Percentiles rank a stretch among this genome's conserved stretches.
phyloP scores from a whole-genome alignment of 1,140 invertebrate species.

The Nilaparvata lugens region DNA sequence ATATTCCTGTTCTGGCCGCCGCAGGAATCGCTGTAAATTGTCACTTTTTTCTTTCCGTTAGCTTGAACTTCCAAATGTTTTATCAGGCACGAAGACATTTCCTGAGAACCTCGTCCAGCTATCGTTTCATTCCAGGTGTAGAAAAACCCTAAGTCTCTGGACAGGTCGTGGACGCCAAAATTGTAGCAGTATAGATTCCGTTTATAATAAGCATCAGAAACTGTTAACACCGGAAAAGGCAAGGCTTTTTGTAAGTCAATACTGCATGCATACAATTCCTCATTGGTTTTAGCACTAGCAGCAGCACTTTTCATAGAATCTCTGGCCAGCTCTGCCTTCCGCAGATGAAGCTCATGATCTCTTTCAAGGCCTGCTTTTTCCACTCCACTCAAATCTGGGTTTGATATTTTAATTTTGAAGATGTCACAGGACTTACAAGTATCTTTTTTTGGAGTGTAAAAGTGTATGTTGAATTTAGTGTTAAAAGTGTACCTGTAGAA shows the following conservation, averaged over 20 bases:
- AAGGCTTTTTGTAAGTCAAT: constrained; percentile 28
- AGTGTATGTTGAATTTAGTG: constrained; percentile 40
- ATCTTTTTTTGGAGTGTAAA: constrained; percentile 35
- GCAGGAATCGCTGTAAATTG: constrained; percentile 19
- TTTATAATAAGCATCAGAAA: constrained; percentile 26
- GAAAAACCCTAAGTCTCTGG: background rate
- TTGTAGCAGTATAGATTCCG: constrained; percentile 23
- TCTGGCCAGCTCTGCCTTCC: constrained; percentile 20
- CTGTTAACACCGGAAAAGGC: constrained; percentile 24
- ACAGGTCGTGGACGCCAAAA: constrained; percentile 19
- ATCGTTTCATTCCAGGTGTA: constrained; percentile 6
- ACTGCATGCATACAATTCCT: constrained; percentile 20
- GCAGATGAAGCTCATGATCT: constrained; percentile 23
- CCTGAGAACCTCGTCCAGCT: background rate
- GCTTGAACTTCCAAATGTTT: background rate
- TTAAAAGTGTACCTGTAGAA: constrained; percentile 41
- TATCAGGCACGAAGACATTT: background rate
- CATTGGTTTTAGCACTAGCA: constrained; percentile 9
- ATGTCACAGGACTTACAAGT: constrained; percentile 25
- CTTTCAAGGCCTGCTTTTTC: constrained; percentile 11
- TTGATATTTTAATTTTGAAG: constrained; percentile 16
- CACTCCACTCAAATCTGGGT: background rate
- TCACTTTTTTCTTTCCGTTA: constrained; percentile 7
- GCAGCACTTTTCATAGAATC: constrained; percentile 17
- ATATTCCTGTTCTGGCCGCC: constrained; percentile 25